Evolutionary conservation across 2,113 vertebrate species (phyloP).

Genomic region (Brevimyrus niger): DNA sequence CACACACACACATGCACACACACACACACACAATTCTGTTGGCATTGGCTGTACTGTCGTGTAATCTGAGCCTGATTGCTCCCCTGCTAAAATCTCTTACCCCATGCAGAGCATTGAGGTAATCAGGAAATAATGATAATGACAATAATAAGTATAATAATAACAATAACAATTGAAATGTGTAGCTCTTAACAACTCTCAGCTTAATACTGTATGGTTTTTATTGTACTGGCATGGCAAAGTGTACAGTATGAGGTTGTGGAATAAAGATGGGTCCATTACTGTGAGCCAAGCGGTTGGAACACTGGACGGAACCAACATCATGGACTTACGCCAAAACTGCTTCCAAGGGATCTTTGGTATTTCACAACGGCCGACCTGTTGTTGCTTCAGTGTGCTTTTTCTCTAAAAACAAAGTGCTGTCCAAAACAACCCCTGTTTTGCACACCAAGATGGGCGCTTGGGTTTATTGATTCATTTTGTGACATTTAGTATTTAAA

Average conservation of each 20-base stretch:
- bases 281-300: slow-evolving; percentile 14
- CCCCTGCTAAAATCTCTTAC: neutral
- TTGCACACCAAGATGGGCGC: neutral
- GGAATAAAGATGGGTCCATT: slow-evolving; percentile 7
- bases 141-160: slow-evolving; percentile 16
- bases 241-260: slow-evolving; percentile 9
- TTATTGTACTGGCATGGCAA: slow-evolving; percentile 4
- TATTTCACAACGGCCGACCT: slow-evolving; percentile 21
- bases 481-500: neutral
- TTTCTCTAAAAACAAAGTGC: neutral
- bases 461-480: neutral
- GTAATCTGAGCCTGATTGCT: slow-evolving; percentile 18
- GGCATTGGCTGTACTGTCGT: neutral
- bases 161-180: slow-evolving; percentile 19
- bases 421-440: slow-evolving; percentile 2
- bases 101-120: slow-evolving; percentile 11
- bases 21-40: neutral
- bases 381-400: slow-evolving; percentile 10
- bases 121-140: slow-evolving; percentile 24
- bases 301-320: slow-evolving; percentile 18
- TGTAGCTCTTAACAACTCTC: neutral
- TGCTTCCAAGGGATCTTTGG: slow-evolving; percentile 17
- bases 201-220: neutral
- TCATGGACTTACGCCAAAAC: neutral
- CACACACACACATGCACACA: slow-evolving; percentile 1